Conservation (phyloP, 2,888 invertebrate genomes). For the Orthosia incerta region DNA sequence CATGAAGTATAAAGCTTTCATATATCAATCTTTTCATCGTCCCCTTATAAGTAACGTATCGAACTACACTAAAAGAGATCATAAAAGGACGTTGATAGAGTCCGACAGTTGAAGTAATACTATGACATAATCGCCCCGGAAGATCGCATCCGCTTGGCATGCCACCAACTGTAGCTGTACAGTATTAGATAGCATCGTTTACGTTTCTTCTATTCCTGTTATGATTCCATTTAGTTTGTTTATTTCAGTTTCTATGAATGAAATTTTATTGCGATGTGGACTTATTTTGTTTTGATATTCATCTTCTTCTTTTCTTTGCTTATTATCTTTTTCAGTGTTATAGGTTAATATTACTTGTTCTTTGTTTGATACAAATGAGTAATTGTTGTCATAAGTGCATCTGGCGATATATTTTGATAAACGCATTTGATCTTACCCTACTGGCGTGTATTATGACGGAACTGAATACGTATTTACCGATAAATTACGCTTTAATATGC, state of each 20-base stretch:
- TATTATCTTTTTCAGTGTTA: not conserved
- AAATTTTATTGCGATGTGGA: slow-evolving; percentile 31
- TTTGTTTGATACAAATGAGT: slow-evolving; percentile 21
- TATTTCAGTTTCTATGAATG: slow-evolving; percentile 65
- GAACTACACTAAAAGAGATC: slow-evolving; percentile 16
- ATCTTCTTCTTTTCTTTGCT: not conserved
- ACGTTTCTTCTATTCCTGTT: slow-evolving; percentile 74
- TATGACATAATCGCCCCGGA: slow-evolving; percentile 86
- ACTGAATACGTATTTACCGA: slow-evolving; percentile 6
- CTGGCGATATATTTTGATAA: slow-evolving; percentile 32
- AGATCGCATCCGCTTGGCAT: slow-evolving; percentile 88
- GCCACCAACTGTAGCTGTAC: slow-evolving; percentile 76
- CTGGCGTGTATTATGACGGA: not conserved
- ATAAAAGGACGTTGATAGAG: slow-evolving; percentile 45
- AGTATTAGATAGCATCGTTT: slow-evolving; percentile 75
- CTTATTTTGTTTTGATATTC: slow-evolving; percentile 4
- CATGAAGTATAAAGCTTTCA: not conserved
- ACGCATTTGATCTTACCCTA: slow-evolving; percentile 5
- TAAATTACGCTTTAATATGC: not conserved
- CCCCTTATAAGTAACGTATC: slow-evolving; percentile 26
- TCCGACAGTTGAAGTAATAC: slow-evolving; percentile 38
- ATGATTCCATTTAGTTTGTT: slow-evolving; percentile 63
- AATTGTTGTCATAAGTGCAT: slow-evolving; percentile 38
- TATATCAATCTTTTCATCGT: not conserved
- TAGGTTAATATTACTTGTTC: not conserved